These are phyloP conservation scores for Chrysomallon squamiferum DNA, from an alignment of 1,140 invertebrate genomes.

Conservation along the genomic window DNA sequence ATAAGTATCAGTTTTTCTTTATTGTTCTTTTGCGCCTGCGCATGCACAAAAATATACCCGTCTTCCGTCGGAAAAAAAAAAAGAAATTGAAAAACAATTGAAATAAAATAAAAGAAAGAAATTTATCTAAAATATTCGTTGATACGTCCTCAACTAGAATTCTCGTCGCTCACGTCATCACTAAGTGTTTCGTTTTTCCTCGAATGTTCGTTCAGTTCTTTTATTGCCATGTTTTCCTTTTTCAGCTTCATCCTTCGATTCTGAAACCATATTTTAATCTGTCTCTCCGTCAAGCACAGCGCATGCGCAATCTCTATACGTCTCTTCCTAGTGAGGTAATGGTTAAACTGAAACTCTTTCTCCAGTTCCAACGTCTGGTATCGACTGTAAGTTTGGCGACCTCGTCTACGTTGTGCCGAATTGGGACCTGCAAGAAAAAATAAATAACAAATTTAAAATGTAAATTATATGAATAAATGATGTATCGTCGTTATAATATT, in stretches of 20 bases:
- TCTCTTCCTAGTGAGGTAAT: constrained; percentile 72
- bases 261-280: constrained; percentile 84
- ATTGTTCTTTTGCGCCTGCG: too few relatives aligned
- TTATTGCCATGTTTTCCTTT: constrained; percentile 86
- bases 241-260: constrained; percentile 99
- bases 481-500: too few relatives aligned
- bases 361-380: constrained; percentile 76
- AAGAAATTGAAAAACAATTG: too few relatives aligned
- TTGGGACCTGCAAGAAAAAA: constrained; percentile 83
- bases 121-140: too few relatives aligned
- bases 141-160: constrained; percentile 7
- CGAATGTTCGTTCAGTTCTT: constrained; percentile 31
- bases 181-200: constrained; percentile 6
- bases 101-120: too few relatives aligned
- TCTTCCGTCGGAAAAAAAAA: too few relatives aligned
- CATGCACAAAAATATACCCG: too few relatives aligned
- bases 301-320: constrained; percentile 90
- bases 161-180: constrained; percentile 17
- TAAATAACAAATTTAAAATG: background rate
- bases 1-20: too few relatives aligned
- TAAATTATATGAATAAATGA: too few relatives aligned
- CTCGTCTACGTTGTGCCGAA: constrained; percentile 89
- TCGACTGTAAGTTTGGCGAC: constrained; percentile 94
- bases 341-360: constrained; percentile 73
- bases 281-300: constrained; percentile 86